These are phyloP conservation scores for Octodon degus DNA, from an alignment of 2,113 vertebrate genomes.

Conservation along the genomic window DNA sequence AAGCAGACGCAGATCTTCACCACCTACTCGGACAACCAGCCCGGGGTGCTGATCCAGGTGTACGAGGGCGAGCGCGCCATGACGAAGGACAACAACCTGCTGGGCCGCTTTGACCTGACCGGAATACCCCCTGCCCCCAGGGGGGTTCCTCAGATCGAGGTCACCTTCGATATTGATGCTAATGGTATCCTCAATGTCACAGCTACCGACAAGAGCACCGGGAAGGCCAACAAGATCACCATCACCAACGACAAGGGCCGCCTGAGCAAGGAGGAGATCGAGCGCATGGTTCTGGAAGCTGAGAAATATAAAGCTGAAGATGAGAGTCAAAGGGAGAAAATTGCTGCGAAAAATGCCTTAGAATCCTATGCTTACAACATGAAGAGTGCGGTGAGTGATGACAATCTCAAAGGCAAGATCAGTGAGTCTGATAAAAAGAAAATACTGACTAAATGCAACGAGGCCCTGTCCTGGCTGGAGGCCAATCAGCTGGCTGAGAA, in stretches of 20 bases:
- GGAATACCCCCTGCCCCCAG: conserved; percentile 94
- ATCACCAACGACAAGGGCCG: conserved; percentile 97
- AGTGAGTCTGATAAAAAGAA: conserved; percentile 92
- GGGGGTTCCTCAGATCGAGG: conserved; percentile 94
- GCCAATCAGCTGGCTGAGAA: conserved; percentile 94
- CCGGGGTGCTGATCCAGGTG: conserved; percentile 94
- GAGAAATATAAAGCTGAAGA: conserved; percentile 92
- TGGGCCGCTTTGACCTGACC: conserved; percentile 93
- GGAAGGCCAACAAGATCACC: conserved; percentile 96
- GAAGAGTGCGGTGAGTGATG: conserved; percentile 92
- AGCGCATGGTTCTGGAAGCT: conserved; percentile 94
- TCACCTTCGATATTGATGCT: conserved; percentile 96
- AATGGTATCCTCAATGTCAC: conserved; percentile 95
- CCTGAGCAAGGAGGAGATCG: conserved; percentile 94
- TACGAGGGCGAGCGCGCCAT: conserved; percentile 95
- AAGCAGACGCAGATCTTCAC: conserved; percentile 96
- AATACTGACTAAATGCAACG: conserved; percentile 91
- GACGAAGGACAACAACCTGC: conserved; percentile 94
- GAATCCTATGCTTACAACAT: conserved; percentile 95
- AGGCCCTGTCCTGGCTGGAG: conserved; percentile 93
- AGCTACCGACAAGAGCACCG: conserved; percentile 94
- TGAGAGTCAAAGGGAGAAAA: conserved; percentile 91
- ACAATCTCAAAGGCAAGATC: conserved; percentile 93
- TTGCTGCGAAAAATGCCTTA: conserved; percentile 92
- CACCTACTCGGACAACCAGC: conserved; percentile 95